Conservation (phyloP, 2,113 vertebrate species). For the Thymallus thymallus region DNA sequence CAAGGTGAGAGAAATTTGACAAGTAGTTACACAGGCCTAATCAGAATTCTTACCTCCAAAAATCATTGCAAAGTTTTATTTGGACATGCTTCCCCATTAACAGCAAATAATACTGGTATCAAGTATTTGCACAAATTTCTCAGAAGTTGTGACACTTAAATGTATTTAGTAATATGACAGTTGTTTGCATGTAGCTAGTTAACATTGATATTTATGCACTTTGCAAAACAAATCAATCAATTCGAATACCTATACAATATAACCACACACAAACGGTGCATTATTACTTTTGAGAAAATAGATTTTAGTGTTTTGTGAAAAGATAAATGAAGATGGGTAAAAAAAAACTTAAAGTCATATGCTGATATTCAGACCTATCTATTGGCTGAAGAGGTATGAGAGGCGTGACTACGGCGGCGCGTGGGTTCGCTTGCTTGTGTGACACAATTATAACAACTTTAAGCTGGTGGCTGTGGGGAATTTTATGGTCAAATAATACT, state of each 20-base stretch:
- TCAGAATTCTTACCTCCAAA: too few relatives aligned
- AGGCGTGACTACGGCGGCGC: constrained; percentile 84
- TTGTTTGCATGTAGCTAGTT: neutral
- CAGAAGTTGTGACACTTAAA: too few relatives aligned
- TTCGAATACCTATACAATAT: neutral
- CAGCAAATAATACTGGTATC: too few relatives aligned
- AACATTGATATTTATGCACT: neutral
- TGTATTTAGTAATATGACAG: neutral
- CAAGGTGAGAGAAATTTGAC: too few relatives aligned
- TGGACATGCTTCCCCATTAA: too few relatives aligned
- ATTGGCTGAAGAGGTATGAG: constrained; percentile 72
- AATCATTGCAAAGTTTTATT: too few relatives aligned
- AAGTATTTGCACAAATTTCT: too few relatives aligned
- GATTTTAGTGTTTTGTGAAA: constrained; percentile 17
- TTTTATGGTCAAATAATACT: constrained; percentile 78
- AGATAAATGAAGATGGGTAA: constrained; percentile 35
- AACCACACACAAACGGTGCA: neutral
- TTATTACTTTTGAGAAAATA: neutral
- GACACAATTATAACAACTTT: constrained; percentile 99
- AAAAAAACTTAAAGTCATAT: constrained; percentile 76
- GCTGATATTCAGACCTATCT: constrained; percentile 22
- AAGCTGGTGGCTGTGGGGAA: constrained; percentile 79
- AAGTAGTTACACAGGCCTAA: too few relatives aligned
- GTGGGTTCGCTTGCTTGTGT: constrained; percentile 88
- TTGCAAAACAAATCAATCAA: neutral